Percentiles rank a stretch among this genome's conserved stretches.
Conservation (phyloP, 2,888 invertebrate genomes). For the Drosophila siamana region DNA sequence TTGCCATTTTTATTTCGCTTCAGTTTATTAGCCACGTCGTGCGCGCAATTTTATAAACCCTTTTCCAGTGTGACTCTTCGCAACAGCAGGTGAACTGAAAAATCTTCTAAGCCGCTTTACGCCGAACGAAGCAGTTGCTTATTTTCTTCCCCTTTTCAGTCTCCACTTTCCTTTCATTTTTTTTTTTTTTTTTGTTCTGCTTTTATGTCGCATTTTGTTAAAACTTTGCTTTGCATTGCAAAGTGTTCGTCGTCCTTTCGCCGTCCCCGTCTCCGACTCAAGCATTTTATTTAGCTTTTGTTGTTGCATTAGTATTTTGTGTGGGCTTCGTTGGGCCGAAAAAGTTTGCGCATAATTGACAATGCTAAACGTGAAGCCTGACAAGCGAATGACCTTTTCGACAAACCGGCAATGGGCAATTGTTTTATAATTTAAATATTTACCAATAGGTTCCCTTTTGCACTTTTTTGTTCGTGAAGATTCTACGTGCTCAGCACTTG, state of each 20-base stretch:
- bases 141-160: constrained; percentile 11
- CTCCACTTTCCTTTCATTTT: not conserved
- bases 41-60: constrained; percentile 59
- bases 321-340: constrained; percentile 22
- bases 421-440: constrained; percentile 63
- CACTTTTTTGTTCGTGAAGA: not conserved
- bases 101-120: constrained; percentile 59
- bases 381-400: constrained; percentile 49
- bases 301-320: constrained; percentile 24
- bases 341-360: constrained; percentile 55
- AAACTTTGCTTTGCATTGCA: constrained; percentile 61
- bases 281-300: not conserved
- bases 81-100: constrained; percentile 55
- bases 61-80: constrained; percentile 31
- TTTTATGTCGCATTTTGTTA: constrained; percentile 63
- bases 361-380: constrained; percentile 49
- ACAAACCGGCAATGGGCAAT: constrained; percentile 40
- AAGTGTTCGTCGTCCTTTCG: constrained; percentile 48
- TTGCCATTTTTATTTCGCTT: constrained; percentile 17
- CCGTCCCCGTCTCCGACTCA: not conserved
- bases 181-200: no score
- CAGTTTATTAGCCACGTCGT: constrained; percentile 74
- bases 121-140: constrained; percentile 44
- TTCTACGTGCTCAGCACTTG: constrained; percentile 44
- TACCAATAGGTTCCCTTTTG: constrained; percentile 30